Evolutionary conservation across 2,888 invertebrate genomes (phyloP).

Genomic region (Drosophila sordidula): DNA sequence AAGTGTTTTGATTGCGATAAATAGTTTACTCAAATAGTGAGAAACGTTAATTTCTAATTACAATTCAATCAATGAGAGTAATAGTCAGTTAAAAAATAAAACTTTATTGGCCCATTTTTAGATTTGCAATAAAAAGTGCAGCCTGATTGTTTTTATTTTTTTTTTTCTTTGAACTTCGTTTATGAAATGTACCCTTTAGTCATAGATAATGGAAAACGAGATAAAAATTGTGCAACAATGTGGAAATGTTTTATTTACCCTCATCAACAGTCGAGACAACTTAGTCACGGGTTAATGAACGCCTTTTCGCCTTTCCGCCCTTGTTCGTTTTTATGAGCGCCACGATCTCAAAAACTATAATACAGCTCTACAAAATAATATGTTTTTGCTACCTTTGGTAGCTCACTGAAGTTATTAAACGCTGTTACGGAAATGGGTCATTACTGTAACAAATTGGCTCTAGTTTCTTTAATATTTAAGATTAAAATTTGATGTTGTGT

Average conservation of each 20-base stretch:
- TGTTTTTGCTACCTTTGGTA: background rate
- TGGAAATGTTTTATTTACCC: background rate
- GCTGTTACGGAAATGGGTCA: too few species aligned
- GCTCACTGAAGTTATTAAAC: background rate
- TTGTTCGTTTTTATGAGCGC: background rate
- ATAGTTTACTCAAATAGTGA: background rate
- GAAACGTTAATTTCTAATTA: background rate
- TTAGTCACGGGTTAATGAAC: too few species aligned
- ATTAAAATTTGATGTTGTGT: background rate
- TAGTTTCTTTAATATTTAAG: background rate
- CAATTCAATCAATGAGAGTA: too few species aligned
- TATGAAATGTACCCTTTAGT: background rate
- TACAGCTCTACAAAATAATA: background rate
- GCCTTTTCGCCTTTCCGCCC: too few species aligned
- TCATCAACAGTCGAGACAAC: background rate
- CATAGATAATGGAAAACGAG: too few species aligned
- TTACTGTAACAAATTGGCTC: background rate
- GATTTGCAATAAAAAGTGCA: too few species aligned
- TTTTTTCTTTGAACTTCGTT: background rate
- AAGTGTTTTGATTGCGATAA: background rate
- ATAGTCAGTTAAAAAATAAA: too few species aligned
- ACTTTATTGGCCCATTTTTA: too few species aligned
- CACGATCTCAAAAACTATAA: background rate
- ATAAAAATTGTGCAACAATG: too few species aligned
- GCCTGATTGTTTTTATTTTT: too few species aligned